These are phyloP conservation scores for Delia radicum DNA, from an alignment of 1,140 invertebrate genomes.

Conservation along the genomic window DNA sequence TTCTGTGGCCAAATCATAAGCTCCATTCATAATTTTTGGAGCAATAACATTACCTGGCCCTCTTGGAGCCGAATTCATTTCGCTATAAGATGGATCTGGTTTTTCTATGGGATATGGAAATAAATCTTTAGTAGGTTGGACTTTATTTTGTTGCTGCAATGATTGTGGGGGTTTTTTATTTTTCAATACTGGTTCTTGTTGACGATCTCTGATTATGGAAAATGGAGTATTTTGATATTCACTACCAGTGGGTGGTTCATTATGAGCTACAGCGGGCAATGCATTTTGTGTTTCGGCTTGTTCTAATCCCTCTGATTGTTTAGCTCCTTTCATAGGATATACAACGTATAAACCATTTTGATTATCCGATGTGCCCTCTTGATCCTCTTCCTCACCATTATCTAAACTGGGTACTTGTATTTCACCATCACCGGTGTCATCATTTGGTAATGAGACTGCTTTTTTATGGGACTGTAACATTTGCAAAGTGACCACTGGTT, in stretches of 20 bases:
- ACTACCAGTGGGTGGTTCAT: constrained; percentile 34
- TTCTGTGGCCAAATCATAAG: constrained; percentile 50
- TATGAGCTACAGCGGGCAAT: constrained; percentile 28
- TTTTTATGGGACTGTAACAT: constrained; percentile 63
- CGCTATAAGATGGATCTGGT: constrained; percentile 52
- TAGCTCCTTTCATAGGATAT: constrained; percentile 59
- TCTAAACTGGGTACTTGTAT: constrained; percentile 49
- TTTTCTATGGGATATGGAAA: constrained; percentile 65
- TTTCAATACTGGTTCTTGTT: constrained; percentile 58
- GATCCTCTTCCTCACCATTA: constrained; percentile 51
- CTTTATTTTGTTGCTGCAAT: constrained; percentile 41
- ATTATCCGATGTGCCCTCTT: constrained; percentile 43
- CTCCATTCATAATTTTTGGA: constrained; percentile 45
- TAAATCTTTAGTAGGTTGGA: constrained; percentile 56
- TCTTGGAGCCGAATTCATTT: constrained; percentile 33
- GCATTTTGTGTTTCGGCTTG: constrained; percentile 30
- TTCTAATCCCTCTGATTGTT: constrained; percentile 13
- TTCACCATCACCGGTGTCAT: constrained; percentile 46
- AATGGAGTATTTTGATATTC: constrained; percentile 54
- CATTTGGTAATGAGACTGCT: constrained; percentile 34
- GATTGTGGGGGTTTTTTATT: constrained; percentile 54
- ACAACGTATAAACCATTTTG: constrained; percentile 62
- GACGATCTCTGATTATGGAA: constrained; percentile 56
- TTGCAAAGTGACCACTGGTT: constrained; percentile 64
- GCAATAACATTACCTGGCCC: constrained; percentile 40